Conservation (phyloP, 2,888 invertebrate genomes). For the Laspeyria flexula region DNA sequence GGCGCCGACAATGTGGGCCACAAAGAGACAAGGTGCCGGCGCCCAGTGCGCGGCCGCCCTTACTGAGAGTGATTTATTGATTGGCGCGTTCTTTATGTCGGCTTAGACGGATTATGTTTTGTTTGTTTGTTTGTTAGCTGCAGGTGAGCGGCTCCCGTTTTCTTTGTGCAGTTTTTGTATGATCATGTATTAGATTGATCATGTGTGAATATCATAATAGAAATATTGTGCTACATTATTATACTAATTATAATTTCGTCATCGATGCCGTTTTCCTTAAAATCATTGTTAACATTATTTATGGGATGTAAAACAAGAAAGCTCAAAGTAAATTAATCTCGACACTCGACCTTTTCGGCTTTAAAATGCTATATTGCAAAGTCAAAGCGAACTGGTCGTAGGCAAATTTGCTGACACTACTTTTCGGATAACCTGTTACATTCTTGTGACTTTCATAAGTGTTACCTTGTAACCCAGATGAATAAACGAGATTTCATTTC, state of each 20-base stretch:
- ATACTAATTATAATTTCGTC: not conserved
- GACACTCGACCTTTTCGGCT: too few species aligned
- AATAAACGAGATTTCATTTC: too few species aligned
- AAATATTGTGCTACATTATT: not conserved
- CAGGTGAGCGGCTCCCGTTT: slow-evolving; percentile 66
- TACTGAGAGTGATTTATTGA: slow-evolving; percentile 84
- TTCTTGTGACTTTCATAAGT: too few species aligned
- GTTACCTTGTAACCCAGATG: too few species aligned
- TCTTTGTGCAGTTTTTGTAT: slow-evolving; percentile 30
- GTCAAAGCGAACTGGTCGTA: too few species aligned
- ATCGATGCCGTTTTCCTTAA: not conserved
- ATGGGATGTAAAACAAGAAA: too few species aligned
- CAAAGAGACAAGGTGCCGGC: slow-evolving; percentile 64
- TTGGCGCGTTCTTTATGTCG: slow-evolving; percentile 69
- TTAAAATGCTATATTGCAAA: too few species aligned
- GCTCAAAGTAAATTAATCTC: too few species aligned
- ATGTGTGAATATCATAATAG: slow-evolving; percentile 12
- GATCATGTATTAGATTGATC: slow-evolving; percentile 18
- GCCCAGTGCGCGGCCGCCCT: slow-evolving; percentile 70
- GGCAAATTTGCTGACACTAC: too few species aligned
- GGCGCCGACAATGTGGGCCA: slow-evolving; percentile 72
- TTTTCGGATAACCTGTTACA: too few species aligned
- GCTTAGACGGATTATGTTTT: slow-evolving; percentile 73
- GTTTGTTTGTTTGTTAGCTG: slow-evolving; percentile 76
- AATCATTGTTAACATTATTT: too few species aligned